phyloP scores from a whole-genome alignment of 2,797 vertebrate genomes.

The Mycteria americana region DNA sequence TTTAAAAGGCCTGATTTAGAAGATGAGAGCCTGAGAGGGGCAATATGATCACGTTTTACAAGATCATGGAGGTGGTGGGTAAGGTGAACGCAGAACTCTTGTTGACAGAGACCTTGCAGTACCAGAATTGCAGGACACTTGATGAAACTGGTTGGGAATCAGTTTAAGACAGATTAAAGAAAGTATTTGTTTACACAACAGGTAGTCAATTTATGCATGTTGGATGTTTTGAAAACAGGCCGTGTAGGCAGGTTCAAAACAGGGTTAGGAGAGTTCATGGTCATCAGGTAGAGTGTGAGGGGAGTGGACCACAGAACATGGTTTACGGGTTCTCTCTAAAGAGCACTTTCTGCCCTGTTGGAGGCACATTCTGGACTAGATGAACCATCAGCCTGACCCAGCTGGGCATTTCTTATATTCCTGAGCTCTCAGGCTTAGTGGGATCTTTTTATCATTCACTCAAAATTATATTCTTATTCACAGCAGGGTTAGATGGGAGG shows the following conservation, averaged over 20 bases:
- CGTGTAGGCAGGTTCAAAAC: not conserved
- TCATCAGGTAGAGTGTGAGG: not conserved
- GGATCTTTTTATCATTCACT: not conserved
- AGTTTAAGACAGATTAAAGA: slow-evolving; percentile 27
- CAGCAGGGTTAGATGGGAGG: not conserved
- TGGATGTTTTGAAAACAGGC: slow-evolving; percentile 51
- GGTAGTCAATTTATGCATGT: not conserved
- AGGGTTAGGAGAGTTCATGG: slow-evolving; percentile 5
- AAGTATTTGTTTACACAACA: slow-evolving; percentile 41
- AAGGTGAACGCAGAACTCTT: not conserved
- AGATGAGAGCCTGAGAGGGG: not conserved
- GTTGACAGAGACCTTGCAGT: not conserved
- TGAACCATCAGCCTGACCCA: not conserved
- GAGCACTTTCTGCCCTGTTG: not conserved
- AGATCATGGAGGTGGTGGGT: not conserved
- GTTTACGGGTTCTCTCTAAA: not conserved
- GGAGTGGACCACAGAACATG: not conserved
- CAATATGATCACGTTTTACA: not conserved
- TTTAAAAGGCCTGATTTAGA: not conserved
- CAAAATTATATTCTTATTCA: not conserved
- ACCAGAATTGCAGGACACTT: not conserved
- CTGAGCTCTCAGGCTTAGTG: not conserved
- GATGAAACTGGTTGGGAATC: slow-evolving; percentile 34
- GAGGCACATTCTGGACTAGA: not conserved
- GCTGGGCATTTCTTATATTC: not conserved